Evolutionary conservation across 2,888 invertebrate genomes (phyloP), one percentile per base, ranked within the genome.

Genomic region (Argyra leucocephala): DNA sequence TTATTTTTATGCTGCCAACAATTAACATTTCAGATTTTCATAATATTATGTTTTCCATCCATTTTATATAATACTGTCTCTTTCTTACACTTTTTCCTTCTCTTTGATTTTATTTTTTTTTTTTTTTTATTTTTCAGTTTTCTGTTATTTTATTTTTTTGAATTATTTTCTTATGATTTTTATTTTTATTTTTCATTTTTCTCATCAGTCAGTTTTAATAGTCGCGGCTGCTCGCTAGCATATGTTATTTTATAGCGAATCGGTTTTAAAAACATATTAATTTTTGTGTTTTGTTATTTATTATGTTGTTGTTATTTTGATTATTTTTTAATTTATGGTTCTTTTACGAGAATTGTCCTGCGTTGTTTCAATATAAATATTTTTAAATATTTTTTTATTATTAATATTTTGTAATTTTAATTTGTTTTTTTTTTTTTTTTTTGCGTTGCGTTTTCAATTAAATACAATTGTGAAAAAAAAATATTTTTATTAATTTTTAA

Each of bases 151-250:
- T 48, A 18, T 48, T 3, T 48, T 1, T 48, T 48, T 15, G n/a
- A n/a, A n/a, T n/a, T n/a, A n/a, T 48, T 48, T 48, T 48, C 12
- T 37, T 3, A 9, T 37, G 9, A 37, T 37, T 37, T 37, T 37
- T 37, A 37, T 37, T 37, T 37, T 48, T 48, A 48, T 48, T 48
- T 48, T 48, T 48, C 12, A 48, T 48, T 48, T 48, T 48, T 48
- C 48, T 48, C 48, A 48, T 48, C 48, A 48, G 48, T 48, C 48
- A 48, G 48, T 48, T 15, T 48, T 48, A 48, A 18, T 48, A 48
- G 48, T 48, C 48, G 48, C 18, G 48, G n/a, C 48, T 48, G 48
- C 18, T 48, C 48, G 18, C 48, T 48, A 48, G 48, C 48, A n/a
- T 10, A 6, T 26, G 4, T 26, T 26, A 6, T 37, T 37, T 37